Evolutionary conservation across 1,140 invertebrate genomes (phyloP).

Genomic region (Drosophila oshimai): DNA sequence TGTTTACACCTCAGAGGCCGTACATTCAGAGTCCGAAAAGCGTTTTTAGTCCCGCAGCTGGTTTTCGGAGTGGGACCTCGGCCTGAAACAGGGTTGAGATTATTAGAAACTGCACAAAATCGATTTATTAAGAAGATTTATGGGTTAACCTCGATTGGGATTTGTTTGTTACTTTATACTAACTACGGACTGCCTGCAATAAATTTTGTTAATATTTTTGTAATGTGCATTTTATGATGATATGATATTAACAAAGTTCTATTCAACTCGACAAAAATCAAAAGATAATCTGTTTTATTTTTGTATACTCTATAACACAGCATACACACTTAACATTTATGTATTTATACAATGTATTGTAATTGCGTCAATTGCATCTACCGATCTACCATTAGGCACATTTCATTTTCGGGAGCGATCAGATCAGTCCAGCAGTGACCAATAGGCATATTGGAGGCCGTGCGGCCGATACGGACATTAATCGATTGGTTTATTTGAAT

Average conservation of each 20-base stretch:
- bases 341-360: slow-evolving; percentile 65
- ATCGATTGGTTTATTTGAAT: slow-evolving; percentile 47
- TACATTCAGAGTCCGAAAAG: slow-evolving; percentile 7
- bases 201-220: slow-evolving; percentile 81
- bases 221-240: slow-evolving; percentile 71
- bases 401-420: slow-evolving; percentile 33
- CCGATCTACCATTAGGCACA: slow-evolving; percentile 30
- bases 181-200: slow-evolving; percentile 81
- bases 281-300: slow-evolving; percentile 81
- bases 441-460: not conserved
- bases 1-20: slow-evolving; percentile 5
- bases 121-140: slow-evolving; percentile 37
- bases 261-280: slow-evolving; percentile 79
- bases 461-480: not conserved
- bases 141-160: slow-evolving; percentile 63
- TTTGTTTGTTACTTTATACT: slow-evolving; percentile 78
- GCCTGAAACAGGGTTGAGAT: slow-evolving; percentile 12
- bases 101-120: slow-evolving; percentile 42
- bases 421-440: slow-evolving; percentile 27
- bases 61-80: slow-evolving; percentile 1
- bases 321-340: slow-evolving; percentile 50
- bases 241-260: slow-evolving; percentile 80
- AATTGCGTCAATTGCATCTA: slow-evolving; percentile 46
- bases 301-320: slow-evolving; percentile 70
- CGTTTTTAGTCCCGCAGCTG: slow-evolving; percentile 3